phyloP scores from a whole-genome alignment of 2,113 vertebrate species.

The Parus major region DNA sequence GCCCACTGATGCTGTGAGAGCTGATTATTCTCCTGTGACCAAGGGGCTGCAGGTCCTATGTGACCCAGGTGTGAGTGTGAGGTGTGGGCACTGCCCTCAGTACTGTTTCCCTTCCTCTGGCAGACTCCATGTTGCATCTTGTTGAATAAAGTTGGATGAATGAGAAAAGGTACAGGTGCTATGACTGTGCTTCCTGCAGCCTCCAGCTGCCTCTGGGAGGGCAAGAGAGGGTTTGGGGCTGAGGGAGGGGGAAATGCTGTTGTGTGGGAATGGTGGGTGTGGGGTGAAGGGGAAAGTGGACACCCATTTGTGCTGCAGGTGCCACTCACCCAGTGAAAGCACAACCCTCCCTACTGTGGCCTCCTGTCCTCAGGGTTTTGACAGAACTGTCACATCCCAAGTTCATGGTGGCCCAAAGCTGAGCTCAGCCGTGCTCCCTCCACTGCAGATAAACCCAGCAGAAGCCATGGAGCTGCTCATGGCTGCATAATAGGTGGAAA shows the following conservation, averaged over 20 bases:
- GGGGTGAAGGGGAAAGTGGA: neutral
- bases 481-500: constrained; percentile 72
- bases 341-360: neutral
- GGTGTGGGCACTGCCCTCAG: neutral
- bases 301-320: neutral
- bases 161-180: neutral
- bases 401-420: neutral
- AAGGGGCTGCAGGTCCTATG: neutral
- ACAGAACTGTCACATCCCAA: fast-evolving
- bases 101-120: neutral
- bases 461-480: neutral
- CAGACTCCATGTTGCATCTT: neutral
- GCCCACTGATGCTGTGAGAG: neutral
- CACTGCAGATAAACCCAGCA: neutral
- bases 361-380: neutral
- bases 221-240: neutral
- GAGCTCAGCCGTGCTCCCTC: neutral
- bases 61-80: neutral
- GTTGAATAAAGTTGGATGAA: constrained; percentile 44
- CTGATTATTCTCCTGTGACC: neutral
- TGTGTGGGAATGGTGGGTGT: neutral
- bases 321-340: neutral
- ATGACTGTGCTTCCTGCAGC: neutral
- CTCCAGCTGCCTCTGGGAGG: neutral
- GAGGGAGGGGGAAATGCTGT: neutral